A percentile compares a stretch with the other conserved stretches of the same genome.
Evolutionary conservation across 1,140 invertebrate genomes (phyloP).

Genomic region (Berghia stephanieae): DNA sequence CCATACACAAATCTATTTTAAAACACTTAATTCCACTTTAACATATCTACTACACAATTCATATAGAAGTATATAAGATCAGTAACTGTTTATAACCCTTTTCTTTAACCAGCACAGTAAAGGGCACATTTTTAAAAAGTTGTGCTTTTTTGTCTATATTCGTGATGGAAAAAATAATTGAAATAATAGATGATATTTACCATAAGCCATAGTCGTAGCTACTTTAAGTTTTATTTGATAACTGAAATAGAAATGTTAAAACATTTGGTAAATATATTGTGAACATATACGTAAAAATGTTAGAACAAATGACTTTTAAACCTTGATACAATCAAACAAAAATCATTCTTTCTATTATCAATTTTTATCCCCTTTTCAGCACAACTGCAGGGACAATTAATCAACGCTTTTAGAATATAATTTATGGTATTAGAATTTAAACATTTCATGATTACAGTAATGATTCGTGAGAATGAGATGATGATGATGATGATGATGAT

Average conservation of each 20-base stretch:
- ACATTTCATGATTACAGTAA: too few species aligned
- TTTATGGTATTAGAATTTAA: too few species aligned
- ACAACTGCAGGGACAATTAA: too few species aligned
- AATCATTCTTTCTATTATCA: background rate
- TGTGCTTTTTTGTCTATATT: background rate
- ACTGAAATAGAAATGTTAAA: slow-evolving; percentile 47
- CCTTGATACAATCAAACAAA: background rate
- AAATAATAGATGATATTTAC: slow-evolving; percentile 73
- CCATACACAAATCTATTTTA: background rate
- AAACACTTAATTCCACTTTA: background rate
- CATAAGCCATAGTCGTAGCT: slow-evolving; percentile 90
- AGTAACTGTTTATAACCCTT: background rate
- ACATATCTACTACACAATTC: background rate
- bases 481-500: too few species aligned
- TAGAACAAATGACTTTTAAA: background rate
- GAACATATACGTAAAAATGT: background rate
- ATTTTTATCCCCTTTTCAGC: background rate
- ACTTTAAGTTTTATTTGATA: slow-evolving; percentile 90
- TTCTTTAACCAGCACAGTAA: background rate
- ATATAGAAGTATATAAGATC: background rate
- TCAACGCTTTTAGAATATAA: too few species aligned
- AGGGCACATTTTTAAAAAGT: background rate
- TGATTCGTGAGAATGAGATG: too few species aligned
- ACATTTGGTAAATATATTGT: background rate
- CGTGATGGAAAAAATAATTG: background rate